A percentile compares a stretch with the other conserved stretches of the same genome.
phyloP scores from a whole-genome alignment of 37 sponge, comb jelly and placozoan genomes.

The Sycon ciliatum region DNA sequence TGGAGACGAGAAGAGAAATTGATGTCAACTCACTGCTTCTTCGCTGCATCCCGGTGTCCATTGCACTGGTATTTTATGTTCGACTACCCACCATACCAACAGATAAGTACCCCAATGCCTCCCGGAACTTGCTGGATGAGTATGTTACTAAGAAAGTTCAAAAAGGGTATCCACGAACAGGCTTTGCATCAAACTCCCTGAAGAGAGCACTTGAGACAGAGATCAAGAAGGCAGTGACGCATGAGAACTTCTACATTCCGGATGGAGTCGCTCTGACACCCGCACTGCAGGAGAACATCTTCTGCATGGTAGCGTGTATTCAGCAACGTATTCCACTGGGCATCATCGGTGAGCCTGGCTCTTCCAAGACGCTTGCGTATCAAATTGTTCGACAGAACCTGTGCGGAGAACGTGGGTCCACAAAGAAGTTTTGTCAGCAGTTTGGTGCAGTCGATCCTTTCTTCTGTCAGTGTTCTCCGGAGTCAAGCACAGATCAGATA shows the following conservation, averaged over 20 bases:
- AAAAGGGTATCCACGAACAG: too few species aligned
- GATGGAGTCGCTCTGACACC: not conserved
- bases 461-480: not conserved
- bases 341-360: conserved; percentile 6
- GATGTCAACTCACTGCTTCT: not conserved
- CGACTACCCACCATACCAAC: too few species aligned
- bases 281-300: conserved; percentile 9
- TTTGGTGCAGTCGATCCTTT: conserved; percentile 1
- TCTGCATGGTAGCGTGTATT: not conserved
- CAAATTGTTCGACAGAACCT: not conserved
- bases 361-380: not conserved
- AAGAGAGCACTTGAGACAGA: too few species aligned
- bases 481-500: not conserved
- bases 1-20: too few species aligned
- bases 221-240: not conserved
- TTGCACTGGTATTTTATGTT: not conserved
- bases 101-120: too few species aligned
- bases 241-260: not conserved
- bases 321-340: not conserved
- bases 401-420: not conserved
- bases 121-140: too few species aligned
- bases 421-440: not conserved
- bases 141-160: too few species aligned
- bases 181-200: too few species aligned
- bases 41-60: not conserved